Percentiles rank a stretch among this genome's conserved stretches.
phyloP scores from a whole-genome alignment of 2,113 vertebrate genomes.

The Mesembrinibis cayennensis region DNA sequence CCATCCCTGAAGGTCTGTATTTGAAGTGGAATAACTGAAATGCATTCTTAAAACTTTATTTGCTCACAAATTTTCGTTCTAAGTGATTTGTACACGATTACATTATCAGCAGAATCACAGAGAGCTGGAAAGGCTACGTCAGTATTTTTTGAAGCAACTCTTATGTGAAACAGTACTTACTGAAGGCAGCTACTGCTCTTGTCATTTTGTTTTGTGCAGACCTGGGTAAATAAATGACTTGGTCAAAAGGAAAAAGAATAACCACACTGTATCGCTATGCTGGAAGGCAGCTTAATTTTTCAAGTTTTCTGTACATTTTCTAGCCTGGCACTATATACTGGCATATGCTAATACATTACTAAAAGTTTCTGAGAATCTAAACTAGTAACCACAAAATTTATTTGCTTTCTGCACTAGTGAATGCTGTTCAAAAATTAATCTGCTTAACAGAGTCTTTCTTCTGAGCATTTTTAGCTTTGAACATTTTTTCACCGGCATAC shows the following conservation, averaged over 20 bases:
- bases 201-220: conserved; percentile 67
- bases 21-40: neutral
- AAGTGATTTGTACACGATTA: neutral
- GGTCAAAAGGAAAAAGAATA: neutral
- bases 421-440: neutral
- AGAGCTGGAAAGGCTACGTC: neutral
- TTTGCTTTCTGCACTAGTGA: neutral
- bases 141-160: neutral
- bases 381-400: neutral
- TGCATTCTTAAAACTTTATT: neutral
- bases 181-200: conserved; percentile 88
- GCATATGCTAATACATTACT: neutral
- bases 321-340: neutral
- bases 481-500: neutral
- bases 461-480: neutral
- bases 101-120: neutral
- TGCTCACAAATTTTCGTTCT: neutral
- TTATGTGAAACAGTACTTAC: conserved; percentile 74
- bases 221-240: conserved; percentile 67
- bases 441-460: neutral
- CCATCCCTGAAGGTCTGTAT: neutral
- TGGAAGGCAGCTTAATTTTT: neutral
- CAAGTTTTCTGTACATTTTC: neutral
- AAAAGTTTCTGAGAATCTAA: neutral
- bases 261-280: neutral